phyloP scores from a whole-genome alignment of 1,140 invertebrate species.

The Macrocentrus cingulum region DNA sequence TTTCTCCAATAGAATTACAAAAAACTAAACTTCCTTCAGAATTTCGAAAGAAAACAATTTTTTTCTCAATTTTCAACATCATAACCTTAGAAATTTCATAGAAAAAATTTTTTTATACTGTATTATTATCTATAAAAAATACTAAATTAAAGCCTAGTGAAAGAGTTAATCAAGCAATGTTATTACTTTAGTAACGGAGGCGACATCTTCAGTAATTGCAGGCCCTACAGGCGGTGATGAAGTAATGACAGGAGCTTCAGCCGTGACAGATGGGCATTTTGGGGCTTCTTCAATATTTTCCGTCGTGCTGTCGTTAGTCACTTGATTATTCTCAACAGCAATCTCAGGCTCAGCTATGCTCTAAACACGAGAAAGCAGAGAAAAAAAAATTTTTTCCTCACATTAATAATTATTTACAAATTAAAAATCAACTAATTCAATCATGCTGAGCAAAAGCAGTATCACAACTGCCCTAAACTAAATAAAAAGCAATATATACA shows the following conservation, averaged over 20 bases:
- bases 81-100: no score
- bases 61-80: no score
- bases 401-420: neutral
- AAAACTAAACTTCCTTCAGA: no score
- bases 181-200: slow-evolving; percentile 53
- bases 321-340: slow-evolving; percentile 43
- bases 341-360: slow-evolving; percentile 42
- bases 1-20: no score
- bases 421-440: slow-evolving; percentile 8
- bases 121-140: no score
- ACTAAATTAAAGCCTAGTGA: no score
- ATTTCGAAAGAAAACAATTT: no score
- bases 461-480: neutral
- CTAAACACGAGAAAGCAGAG: slow-evolving; percentile 36
- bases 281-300: slow-evolving; percentile 44
- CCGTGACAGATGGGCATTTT: slow-evolving; percentile 44
- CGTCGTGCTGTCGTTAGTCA: slow-evolving; percentile 41
- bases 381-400: neutral
- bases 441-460: slow-evolving; percentile 21
- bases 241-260: slow-evolving; percentile 37
- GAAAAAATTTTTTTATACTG: no score
- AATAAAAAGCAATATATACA: slow-evolving; percentile 17
- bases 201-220: slow-evolving; percentile 55
- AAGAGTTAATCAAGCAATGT: no score
- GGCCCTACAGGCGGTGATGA: slow-evolving; percentile 38